phyloP scores from a whole-genome alignment of 1,140 invertebrate genomes.

The Solenopsis invicta region DNA sequence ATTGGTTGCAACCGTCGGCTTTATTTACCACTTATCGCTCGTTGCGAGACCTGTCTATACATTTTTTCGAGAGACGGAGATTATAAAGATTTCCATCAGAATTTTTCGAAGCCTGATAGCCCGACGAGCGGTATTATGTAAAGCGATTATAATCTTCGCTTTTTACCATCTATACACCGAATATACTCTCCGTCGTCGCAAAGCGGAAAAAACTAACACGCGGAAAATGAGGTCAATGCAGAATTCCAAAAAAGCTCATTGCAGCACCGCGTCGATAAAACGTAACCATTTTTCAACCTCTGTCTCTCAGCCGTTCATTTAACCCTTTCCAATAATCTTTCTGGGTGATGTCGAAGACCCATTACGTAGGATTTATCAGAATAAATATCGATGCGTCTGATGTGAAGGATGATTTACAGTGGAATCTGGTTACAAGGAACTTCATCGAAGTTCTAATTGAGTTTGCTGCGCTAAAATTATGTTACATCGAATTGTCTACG shows the following conservation, averaged over 20 bases:
- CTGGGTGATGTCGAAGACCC: constrained; percentile 1
- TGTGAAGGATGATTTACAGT: constrained; percentile 17
- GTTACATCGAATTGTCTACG: constrained; percentile 35
- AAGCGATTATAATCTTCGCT: constrained; percentile 54
- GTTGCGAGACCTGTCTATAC: background rate
- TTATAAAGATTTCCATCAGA: constrained; percentile 40
- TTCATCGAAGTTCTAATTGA: constrained; percentile 47
- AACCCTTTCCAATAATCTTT: constrained; percentile 31
- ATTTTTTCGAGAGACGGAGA: constrained; percentile 10
- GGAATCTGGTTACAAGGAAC: constrained; percentile 49
- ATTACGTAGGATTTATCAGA: constrained; percentile 38
- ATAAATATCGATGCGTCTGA: constrained; percentile 41
- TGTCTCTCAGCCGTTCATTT: constrained; percentile 40
- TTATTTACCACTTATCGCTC: constrained; percentile 20
- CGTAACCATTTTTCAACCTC: constrained; percentile 60
- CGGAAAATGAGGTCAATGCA: constrained; percentile 62
- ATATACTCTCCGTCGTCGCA: constrained; percentile 20
- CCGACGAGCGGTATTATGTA: constrained; percentile 49
- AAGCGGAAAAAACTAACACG: constrained; percentile 46
- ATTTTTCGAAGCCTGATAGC: constrained; percentile 36
- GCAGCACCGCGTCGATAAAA: constrained; percentile 56
- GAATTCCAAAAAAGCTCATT: constrained; percentile 68
- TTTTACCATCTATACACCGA: constrained; percentile 33
- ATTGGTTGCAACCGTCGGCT: background rate
- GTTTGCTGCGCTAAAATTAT: constrained; percentile 46